phyloP scores from a whole-genome alignment of 2,888 invertebrate species.

The Orgyia antiqua region DNA sequence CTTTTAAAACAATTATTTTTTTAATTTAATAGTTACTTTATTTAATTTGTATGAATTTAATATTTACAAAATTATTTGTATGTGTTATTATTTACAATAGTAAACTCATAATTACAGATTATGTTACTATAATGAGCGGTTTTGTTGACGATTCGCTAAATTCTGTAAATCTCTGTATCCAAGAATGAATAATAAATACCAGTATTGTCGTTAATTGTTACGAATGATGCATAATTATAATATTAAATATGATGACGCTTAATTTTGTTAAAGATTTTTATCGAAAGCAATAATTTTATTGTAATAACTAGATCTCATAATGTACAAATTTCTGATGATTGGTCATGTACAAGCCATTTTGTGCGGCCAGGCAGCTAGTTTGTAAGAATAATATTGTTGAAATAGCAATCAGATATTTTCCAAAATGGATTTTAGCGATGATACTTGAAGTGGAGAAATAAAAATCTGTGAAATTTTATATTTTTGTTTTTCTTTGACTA shows the following conservation, averaged over 20 bases:
- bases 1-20: too few species aligned
- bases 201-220: constrained; percentile 51
- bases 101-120: too few species aligned
- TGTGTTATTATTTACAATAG: too few species aligned
- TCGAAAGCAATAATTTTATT: constrained; percentile 36
- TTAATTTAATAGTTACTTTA: too few species aligned
- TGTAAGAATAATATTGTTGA: constrained; percentile 50
- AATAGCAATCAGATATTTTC: constrained; percentile 55
- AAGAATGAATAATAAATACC: constrained; percentile 30
- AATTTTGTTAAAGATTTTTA: constrained; percentile 29
- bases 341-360: constrained; percentile 21
- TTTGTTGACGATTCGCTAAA: constrained; percentile 20
- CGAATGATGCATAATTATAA: constrained; percentile 24
- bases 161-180: constrained; percentile 9
- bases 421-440: constrained; percentile 50
- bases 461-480: constrained; percentile 43
- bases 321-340: constrained; percentile 41
- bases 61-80: too few species aligned
- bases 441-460: constrained; percentile 52
- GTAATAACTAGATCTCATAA: constrained; percentile 53
- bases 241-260: constrained; percentile 19
- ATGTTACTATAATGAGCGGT: background rate
- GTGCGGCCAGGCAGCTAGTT: constrained; percentile 51
- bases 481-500: constrained; percentile 13
- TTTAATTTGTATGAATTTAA: too few species aligned